Percentiles rank a stretch among this genome's conserved stretches.
Conservation (phyloP, 2,888 invertebrate genomes). For the Cylindroiulus punctatus region DNA sequence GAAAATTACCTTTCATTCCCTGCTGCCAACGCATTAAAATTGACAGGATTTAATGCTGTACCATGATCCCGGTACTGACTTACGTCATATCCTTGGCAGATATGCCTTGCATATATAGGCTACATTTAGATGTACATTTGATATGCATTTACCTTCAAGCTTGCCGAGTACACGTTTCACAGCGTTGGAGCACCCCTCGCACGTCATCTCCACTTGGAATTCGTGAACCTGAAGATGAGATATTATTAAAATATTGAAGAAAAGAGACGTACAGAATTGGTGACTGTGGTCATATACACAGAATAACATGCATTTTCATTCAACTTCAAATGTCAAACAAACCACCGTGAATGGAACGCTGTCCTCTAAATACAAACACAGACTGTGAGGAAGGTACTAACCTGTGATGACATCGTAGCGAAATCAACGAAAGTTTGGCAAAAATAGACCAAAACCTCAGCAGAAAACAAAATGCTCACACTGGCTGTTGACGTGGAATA, state of each 20-base stretch:
- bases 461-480: not conserved
- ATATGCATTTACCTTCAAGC: slow-evolving; percentile 73
- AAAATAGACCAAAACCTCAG: not conserved
- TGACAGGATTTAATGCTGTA: no score
- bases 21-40: no score
- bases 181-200: slow-evolving; percentile 90
- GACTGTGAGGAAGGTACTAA: not conserved
- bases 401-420: not conserved
- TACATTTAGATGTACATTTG: no score
- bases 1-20: no score
- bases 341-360: not conserved
- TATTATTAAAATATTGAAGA: not conserved
- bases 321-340: no score
- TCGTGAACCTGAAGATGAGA: slow-evolving; percentile 72
- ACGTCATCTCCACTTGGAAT: slow-evolving; percentile 92
- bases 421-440: not conserved
- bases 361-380: not conserved
- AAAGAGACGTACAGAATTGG: no score
- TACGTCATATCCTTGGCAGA: no score
- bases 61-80: no score
- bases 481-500: not conserved
- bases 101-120: no score
- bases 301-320: no score
- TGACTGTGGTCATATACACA: no score
- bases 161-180: slow-evolving; percentile 86